Base-by-base conservation (phyloP, 2,888 invertebrate species). In the Tryphoninae sp. region DNA sequence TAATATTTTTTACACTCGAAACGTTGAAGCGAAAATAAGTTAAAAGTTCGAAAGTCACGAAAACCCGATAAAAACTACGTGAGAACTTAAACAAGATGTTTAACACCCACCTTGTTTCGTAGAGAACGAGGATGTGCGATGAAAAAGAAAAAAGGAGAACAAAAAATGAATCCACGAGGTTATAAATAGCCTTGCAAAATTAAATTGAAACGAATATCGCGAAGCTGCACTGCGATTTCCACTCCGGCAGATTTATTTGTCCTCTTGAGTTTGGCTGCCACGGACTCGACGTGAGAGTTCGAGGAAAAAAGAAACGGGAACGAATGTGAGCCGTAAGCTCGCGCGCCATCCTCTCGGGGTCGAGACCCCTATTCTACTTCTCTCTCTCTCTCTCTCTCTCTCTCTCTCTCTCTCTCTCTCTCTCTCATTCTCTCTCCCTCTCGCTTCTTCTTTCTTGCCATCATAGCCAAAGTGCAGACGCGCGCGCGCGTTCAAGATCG, bases 231-330 rank as follows among this genome's bases (percentile, higher is more conserved):
- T 55, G 33, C 23, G 59, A 42, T 59, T 61, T 40, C 45, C 73
- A 68, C 72, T 72, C 49, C 23, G 51, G 42, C 40, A 73, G 59
- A 73, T 73, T 73, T 79, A 79, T 79, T 73, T 79, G 68, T 74
- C 42, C 73, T 62, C 68, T 73, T 61, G 68, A 79, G 73, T 65
- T 62, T 65, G 11, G 51, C 19, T 23, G 62, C 49, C 49, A 40
- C 26, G 67, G 42, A 51, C 16, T n/a, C 55, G 45, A 73, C 26
- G 55, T 23, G 16, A 51, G 53, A 72, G 59, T 16, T 4, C 51
- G 13, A 45, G 42, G 51, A 64, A 26, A 11, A n/a, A 53, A 55
- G 45, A 42, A 58, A 68, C 53, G 45, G 55, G 55, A 55, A 75
- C 62, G 69, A 49, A 79, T 69, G 19, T 58, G 69, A 69, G 55